Evolutionary conservation across 2,888 invertebrate species (phyloP).

Genomic region (Eupithecia subumbrata): DNA sequence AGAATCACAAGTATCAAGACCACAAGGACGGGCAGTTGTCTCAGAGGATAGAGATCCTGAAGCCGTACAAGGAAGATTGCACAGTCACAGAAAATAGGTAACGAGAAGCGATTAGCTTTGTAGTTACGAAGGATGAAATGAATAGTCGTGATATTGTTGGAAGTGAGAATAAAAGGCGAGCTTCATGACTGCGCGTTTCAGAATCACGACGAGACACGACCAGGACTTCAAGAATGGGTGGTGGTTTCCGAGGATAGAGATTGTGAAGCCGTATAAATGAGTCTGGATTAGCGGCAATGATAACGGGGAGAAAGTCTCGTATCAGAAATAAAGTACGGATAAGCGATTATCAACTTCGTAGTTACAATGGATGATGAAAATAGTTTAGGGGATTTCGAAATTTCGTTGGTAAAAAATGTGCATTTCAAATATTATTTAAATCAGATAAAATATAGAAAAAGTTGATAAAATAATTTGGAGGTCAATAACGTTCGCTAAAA

Average conservation of each 20-base stretch:
- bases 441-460: not conserved
- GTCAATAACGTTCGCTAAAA: not conserved
- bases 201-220: conserved; percentile 78
- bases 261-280: conserved; percentile 88
- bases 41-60: conserved; percentile 85
- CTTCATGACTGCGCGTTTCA: conserved; percentile 90
- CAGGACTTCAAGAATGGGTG: conserved; percentile 84
- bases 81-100: conserved; percentile 83
- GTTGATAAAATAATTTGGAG: not conserved
- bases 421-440: not conserved
- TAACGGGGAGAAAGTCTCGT: conserved; percentile 85
- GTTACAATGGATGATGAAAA: not conserved
- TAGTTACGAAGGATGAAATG: not conserved
- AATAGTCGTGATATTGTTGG: no score
- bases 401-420: not conserved
- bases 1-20: conserved; percentile 86
- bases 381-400: not conserved
- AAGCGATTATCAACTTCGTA: not conserved
- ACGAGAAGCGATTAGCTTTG: not conserved
- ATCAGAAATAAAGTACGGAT: conserved; percentile 80
- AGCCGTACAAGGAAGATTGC: conserved; percentile 90
- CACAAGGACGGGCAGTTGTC: conserved; percentile 87
- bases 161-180: conserved; percentile 83
- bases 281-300: conserved; percentile 87
- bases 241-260: conserved; percentile 87